These are phyloP conservation scores for Orius insidiosus DNA, from an alignment of 1,140 invertebrate species.

Conservation along the genomic window DNA sequence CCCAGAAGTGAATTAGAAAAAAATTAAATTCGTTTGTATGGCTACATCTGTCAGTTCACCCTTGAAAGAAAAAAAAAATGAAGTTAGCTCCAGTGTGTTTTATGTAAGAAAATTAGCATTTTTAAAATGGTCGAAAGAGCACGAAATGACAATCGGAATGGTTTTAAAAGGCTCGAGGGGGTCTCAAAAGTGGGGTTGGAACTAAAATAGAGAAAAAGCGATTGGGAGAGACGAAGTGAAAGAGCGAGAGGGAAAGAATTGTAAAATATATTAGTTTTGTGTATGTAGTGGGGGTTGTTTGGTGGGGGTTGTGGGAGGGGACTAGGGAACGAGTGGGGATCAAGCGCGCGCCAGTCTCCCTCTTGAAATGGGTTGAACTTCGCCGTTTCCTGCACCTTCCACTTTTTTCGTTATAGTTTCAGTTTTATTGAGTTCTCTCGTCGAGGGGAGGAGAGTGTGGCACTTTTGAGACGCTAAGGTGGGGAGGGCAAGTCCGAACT, in stretches of 20 bases:
- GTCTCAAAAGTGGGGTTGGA: no score
- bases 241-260: neutral
- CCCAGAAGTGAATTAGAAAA: no score
- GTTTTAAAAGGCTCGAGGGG: no score
- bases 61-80: no score
- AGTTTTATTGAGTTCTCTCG: constrained; percentile 9
- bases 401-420: constrained; percentile 11
- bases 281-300: neutral
- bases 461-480: neutral
- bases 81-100: no score
- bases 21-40: no score
- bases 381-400: constrained; percentile 1
- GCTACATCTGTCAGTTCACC: no score
- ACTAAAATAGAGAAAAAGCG: no score
- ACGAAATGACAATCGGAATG: no score
- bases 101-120: no score
- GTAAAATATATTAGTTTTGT: neutral
- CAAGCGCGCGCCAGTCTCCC: neutral
- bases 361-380: constrained; percentile 10
- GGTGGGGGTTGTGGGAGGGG: constrained; percentile 6
- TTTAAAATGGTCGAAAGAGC: no score
- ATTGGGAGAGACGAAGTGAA: no score
- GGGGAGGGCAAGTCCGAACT: constrained; percentile 3
- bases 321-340: neutral
- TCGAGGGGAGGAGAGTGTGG: constrained; percentile 3